phyloP scores from a whole-genome alignment of 2,888 invertebrate genomes.

The Tethea ocularis region DNA sequence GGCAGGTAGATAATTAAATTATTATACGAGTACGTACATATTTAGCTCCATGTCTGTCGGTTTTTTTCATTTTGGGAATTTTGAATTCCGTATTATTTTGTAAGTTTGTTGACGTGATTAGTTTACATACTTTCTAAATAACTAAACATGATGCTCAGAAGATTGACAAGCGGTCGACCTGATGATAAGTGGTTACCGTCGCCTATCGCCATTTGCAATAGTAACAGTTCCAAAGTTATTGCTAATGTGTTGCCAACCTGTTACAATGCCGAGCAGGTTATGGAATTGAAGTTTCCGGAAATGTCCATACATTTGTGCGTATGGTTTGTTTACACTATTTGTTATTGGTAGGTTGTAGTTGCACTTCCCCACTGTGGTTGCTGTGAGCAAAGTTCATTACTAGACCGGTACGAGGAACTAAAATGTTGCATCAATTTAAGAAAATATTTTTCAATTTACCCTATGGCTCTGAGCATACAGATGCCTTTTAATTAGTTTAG shows the following conservation, averaged over 20 bases:
- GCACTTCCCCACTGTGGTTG: background rate
- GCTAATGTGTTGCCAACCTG: no score
- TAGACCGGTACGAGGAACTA: conserved; percentile 2
- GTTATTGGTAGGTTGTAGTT: conserved; percentile 14
- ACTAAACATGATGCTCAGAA: background rate
- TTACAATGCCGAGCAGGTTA: no score
- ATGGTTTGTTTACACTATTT: conserved; percentile 13
- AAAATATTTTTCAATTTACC: background rate
- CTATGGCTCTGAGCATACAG: background rate
- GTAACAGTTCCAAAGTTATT: no score
- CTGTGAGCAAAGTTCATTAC: conserved; percentile 1
- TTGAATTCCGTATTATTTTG: no score
- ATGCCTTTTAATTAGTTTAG: background rate
- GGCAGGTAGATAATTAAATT: background rate
- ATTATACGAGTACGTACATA: no score
- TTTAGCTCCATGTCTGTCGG: background rate
- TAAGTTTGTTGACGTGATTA: background rate
- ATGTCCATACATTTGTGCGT: conserved; percentile 14
- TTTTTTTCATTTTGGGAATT: no score
- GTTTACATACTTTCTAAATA: background rate
- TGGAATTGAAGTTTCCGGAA: conserved; percentile 8
- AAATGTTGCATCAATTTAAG: conserved; percentile 12
- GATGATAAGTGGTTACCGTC: no score
- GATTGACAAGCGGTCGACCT: no score
- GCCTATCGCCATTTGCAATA: no score